Evolutionary conservation across 1,140 invertebrate species (phyloP).

Genomic region (Ruditapes philippinarum): DNA sequence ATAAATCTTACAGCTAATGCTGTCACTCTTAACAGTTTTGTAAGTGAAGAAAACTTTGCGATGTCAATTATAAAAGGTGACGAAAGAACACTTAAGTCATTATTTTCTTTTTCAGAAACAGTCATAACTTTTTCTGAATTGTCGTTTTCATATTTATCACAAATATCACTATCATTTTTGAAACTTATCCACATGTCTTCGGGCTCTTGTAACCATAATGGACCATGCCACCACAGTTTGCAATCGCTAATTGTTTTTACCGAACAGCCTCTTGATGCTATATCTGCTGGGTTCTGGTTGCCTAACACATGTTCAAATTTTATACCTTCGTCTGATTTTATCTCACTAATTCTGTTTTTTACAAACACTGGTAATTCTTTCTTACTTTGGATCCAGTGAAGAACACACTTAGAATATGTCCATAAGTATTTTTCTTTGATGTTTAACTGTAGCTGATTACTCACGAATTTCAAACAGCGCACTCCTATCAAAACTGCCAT

Average conservation of each 20-base stretch:
- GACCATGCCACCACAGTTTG: constrained; percentile 35
- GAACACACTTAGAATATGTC: constrained; percentile 7
- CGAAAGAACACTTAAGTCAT: no score
- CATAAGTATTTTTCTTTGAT: background rate
- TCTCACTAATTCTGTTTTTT: constrained; percentile 24
- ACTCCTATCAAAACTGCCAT: background rate
- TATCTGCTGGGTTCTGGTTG: background rate
- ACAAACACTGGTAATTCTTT: constrained; percentile 28
- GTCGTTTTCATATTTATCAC: no score
- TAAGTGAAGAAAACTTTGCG: constrained; percentile 20
- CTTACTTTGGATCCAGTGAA: background rate
- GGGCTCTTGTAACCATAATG: background rate
- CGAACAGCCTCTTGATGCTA: background rate
- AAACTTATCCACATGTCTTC: background rate
- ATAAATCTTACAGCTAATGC: background rate
- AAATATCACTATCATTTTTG: no score
- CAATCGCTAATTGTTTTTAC: background rate
- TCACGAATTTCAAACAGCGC: background rate
- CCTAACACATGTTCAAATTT: constrained; percentile 7
- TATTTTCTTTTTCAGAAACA: no score
- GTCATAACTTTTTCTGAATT: no score
- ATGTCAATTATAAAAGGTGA: constrained; percentile 10
- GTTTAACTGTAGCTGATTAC: background rate
- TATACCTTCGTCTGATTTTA: background rate
- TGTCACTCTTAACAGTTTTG: constrained; percentile 33